These are phyloP conservation scores for Periphyllus acericola DNA, from an alignment of 2,888 invertebrate genomes.

Conservation along the genomic window DNA sequence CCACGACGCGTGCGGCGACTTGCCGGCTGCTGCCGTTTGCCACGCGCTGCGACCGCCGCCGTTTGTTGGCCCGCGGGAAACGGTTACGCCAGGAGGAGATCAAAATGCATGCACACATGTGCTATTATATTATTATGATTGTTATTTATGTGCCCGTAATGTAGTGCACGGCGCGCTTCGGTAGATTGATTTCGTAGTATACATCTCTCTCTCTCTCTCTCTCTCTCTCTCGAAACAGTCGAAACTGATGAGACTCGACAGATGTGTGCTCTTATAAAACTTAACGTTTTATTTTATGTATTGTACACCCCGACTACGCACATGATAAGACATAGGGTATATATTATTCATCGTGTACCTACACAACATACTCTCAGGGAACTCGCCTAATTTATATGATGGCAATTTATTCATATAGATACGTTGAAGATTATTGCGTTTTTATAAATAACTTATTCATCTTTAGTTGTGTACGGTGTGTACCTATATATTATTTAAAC, in stretches of 20 bases:
- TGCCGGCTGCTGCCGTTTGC: conserved; percentile 36
- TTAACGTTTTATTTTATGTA: conserved; percentile 19
- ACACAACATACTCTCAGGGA: not conserved
- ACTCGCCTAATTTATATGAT: not conserved
- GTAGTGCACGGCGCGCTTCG: not conserved
- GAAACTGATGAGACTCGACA: conserved; percentile 36
- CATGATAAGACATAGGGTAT: too few relatives aligned
- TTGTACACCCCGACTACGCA: not conserved
- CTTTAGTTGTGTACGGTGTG: too few relatives aligned
- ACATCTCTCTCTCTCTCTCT: not conserved
- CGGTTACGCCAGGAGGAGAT: conserved; percentile 52
- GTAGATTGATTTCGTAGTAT: conserved; percentile 50
- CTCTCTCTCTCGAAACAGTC: too few relatives aligned
- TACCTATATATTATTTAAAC: too few relatives aligned
- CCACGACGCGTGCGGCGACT: conserved; percentile 51
- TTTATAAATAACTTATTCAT: too few relatives aligned
- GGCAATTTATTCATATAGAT: not conserved
- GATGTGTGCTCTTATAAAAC: conserved; percentile 24
- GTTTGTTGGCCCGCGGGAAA: not conserved
- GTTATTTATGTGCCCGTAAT: conserved; percentile 20
- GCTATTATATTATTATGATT: conserved; percentile 30
- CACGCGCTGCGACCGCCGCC: conserved; percentile 1
- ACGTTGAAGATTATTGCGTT: not conserved
- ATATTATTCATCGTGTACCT: too few relatives aligned
- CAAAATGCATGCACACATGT: conserved; percentile 41